Percentiles rank a stretch among this genome's conserved stretches.
Evolutionary conservation across 2,888 invertebrate genomes (phyloP).

Genomic region (Microdon myrmicae): DNA sequence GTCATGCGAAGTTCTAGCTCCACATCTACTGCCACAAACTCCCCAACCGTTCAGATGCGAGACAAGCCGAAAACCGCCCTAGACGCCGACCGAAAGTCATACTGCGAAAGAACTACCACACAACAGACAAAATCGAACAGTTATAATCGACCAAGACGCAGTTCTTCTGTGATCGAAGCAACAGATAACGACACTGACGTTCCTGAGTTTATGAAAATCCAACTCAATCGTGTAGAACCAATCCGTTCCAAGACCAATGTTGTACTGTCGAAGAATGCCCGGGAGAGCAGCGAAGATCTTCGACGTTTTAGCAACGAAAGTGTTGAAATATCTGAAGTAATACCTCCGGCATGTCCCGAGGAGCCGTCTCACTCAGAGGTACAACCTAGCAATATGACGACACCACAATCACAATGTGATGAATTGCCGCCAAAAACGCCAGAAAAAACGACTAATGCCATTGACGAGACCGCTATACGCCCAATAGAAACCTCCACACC

Average conservation of each 20-base stretch:
- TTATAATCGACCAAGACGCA: conserved; percentile 55
- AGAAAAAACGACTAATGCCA: conserved; percentile 55
- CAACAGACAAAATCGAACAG: conserved; percentile 41
- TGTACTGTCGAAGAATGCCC: conserved; percentile 72
- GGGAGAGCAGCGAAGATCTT: conserved; percentile 60
- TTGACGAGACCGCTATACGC: conserved; percentile 51
- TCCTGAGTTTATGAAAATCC: conserved; percentile 78
- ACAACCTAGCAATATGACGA: conserved; percentile 32
- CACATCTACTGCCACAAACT: conserved; percentile 25
- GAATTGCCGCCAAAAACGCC: conserved; percentile 50
- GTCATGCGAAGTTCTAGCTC: conserved; percentile 34
- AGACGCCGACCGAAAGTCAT: conserved; percentile 53
- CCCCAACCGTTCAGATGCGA: conserved; percentile 35
- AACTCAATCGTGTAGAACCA: conserved; percentile 76
- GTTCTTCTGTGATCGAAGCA: conserved; percentile 56
- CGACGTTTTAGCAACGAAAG: conserved; percentile 67
- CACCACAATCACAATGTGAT: conserved; percentile 32
- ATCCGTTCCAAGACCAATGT: conserved; percentile 72
- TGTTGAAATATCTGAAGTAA: conserved; percentile 64
- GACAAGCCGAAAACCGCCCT: conserved; percentile 42
- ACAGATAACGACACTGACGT: conserved; percentile 59
- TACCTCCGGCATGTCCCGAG: conserved; percentile 55
- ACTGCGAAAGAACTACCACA: conserved; percentile 27
- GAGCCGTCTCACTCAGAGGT: conserved; percentile 27
- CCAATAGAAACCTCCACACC: conserved; percentile 35